Conservation (phyloP, 2,888 invertebrate genomes). For the Kryphioiulus occultus region DNA sequence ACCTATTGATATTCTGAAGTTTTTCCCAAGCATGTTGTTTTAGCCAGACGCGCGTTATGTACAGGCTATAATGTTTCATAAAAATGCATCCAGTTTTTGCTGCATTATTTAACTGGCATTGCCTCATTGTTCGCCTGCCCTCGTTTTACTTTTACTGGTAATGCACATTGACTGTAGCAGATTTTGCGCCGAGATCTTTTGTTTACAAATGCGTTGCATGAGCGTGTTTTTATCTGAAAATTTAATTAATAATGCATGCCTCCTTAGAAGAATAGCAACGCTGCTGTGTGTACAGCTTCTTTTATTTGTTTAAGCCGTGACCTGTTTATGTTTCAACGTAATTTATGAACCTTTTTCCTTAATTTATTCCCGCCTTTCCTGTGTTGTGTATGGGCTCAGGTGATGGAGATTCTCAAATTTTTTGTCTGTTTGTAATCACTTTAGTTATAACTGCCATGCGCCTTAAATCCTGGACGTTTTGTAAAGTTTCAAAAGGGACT, state of each 20-base stretch:
- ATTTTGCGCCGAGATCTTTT: not conserved
- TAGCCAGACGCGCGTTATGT: not conserved
- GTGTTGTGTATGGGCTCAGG: not conserved
- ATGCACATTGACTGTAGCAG: not conserved
- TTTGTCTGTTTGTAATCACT: not conserved
- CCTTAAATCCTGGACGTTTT: not conserved
- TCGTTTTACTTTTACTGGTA: not conserved
- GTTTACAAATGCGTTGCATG: not conserved
- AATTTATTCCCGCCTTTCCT: not conserved
- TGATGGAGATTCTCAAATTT: not conserved
- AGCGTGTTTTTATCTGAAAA: not conserved
- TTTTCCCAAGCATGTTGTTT: not conserved
- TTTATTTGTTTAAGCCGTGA: constrained; percentile 8
- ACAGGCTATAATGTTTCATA: not conserved
- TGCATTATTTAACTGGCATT: not conserved
- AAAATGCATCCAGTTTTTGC: not conserved
- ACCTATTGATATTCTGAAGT: not conserved
- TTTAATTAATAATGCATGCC: not conserved
- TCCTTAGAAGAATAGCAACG: not conserved
- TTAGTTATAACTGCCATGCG: not conserved
- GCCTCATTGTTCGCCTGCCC: not conserved
- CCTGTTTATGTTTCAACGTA: constrained; percentile 7
- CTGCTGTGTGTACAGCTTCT: not conserved
- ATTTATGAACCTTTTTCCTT: not conserved
- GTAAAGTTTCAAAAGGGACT: not conserved